Percentiles rank a stretch among this genome's conserved stretches.
phyloP scores from a whole-genome alignment of 2,797 vertebrate genomes.

The Tinamus major region DNA sequence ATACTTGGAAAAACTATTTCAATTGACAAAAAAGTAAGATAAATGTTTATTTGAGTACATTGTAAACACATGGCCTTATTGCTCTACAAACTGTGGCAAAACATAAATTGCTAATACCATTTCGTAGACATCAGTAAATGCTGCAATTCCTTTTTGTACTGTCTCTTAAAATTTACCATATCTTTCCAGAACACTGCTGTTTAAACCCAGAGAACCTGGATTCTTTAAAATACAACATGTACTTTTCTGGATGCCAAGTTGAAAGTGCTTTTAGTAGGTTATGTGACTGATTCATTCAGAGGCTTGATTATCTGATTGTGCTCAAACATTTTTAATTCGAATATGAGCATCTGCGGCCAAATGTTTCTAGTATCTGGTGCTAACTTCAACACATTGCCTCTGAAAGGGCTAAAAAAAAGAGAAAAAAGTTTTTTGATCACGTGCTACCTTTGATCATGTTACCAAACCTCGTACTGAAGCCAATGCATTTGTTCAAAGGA shows the following conservation, averaged over 20 bases:
- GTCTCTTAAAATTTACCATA: background rate
- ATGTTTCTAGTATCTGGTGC: background rate
- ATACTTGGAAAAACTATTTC: background rate
- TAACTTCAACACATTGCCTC: background rate
- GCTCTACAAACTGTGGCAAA: background rate
- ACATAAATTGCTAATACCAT: background rate
- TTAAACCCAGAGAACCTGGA: background rate
- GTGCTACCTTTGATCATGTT: background rate
- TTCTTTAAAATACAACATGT: background rate
- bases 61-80: background rate
- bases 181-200: background rate
- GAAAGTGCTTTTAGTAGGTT: background rate
- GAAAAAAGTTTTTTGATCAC: background rate
- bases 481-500: background rate
- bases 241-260: background rate
- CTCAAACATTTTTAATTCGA: background rate
- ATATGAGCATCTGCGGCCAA: background rate
- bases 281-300: background rate
- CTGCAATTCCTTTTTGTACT: background rate
- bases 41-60: background rate
- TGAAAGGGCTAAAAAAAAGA: background rate
- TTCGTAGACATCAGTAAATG: background rate
- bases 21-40: background rate
- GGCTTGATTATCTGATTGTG: background rate
- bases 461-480: background rate